phyloP scores from a whole-genome alignment of 2,113 vertebrate genomes.

The Periophthalmodon schlosseri region DNA sequence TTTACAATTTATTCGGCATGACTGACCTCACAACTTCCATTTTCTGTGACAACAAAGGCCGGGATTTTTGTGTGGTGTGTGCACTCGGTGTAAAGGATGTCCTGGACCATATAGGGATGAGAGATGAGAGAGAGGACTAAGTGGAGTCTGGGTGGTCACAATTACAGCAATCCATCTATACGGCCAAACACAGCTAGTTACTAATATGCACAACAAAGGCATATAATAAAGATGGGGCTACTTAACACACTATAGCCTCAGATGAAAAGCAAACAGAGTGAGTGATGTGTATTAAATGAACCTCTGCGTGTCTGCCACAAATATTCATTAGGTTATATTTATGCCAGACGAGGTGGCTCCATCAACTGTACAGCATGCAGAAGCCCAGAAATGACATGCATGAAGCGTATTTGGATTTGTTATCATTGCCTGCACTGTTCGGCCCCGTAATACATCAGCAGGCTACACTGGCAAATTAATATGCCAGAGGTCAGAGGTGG shows the following conservation, averaged over 20 bases:
- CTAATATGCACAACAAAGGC: constrained; percentile 9
- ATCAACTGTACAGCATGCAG: constrained; percentile 23
- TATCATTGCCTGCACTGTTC: constrained; percentile 5
- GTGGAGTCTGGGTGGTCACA: constrained; percentile 10
- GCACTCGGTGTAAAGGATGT: constrained; percentile 16
- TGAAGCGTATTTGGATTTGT: constrained; percentile 30
- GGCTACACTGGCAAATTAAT: constrained; percentile 21
- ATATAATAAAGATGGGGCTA: constrained; percentile 13
- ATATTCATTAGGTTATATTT: constrained; percentile 29
- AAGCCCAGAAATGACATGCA: constrained; percentile 33
- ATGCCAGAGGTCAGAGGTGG: constrained; percentile 32
- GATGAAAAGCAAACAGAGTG: constrained; percentile 30
- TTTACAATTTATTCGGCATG: constrained; percentile 68
- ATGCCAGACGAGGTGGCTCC: constrained; percentile 24
- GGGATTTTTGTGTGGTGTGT: constrained; percentile 16
- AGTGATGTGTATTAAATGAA: constrained; percentile 45
- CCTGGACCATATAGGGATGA: constrained; percentile 14
- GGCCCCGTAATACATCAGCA: constrained; percentile 24
- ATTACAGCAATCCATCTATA: constrained; percentile 16
- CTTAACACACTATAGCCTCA: constrained; percentile 25
- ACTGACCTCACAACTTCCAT: constrained; percentile 54
- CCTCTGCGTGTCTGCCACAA: constrained; percentile 22
- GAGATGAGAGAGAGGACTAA: neutral
- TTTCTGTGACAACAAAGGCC: constrained; percentile 46
- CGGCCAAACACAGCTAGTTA: constrained; percentile 4